phyloP scores from a whole-genome alignment of 2,797 vertebrate species.

The Sebastes vulpes region DNA sequence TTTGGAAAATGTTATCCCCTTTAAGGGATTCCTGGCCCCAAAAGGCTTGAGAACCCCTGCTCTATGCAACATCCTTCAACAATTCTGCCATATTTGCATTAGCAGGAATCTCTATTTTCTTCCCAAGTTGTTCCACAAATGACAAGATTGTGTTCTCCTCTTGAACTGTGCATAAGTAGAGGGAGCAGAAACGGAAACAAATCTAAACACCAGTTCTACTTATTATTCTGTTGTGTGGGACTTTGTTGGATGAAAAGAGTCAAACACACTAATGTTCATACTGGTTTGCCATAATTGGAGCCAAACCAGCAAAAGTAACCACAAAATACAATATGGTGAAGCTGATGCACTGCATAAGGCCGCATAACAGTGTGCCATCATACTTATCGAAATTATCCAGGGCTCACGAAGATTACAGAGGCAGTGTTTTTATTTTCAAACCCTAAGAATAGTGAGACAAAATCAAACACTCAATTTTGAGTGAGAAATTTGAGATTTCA shows the following conservation, averaged over 20 bases:
- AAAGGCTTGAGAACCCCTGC: too few species aligned
- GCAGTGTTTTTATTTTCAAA: background rate
- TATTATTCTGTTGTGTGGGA: background rate
- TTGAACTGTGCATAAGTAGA: background rate
- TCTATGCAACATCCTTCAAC: background rate
- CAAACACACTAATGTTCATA: background rate
- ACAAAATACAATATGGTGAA: background rate
- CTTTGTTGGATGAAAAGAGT: background rate
- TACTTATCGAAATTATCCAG: background rate
- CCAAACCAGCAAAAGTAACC: background rate
- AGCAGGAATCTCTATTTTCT: background rate
- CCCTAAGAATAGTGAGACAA: background rate
- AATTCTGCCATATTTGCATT: background rate
- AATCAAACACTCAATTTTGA: background rate
- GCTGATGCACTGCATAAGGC: background rate
- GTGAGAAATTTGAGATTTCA: background rate
- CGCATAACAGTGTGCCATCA: background rate
- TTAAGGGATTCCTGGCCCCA: too few species aligned
- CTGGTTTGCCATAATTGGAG: background rate
- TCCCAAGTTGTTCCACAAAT: background rate
- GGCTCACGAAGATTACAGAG: background rate
- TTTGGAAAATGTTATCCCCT: too few species aligned
- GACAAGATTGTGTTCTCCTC: background rate
- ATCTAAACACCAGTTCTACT: background rate
- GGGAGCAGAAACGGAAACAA: background rate